Conservation (phyloP, 2,113 vertebrate genomes). For the Echinops telfairi region DNA sequence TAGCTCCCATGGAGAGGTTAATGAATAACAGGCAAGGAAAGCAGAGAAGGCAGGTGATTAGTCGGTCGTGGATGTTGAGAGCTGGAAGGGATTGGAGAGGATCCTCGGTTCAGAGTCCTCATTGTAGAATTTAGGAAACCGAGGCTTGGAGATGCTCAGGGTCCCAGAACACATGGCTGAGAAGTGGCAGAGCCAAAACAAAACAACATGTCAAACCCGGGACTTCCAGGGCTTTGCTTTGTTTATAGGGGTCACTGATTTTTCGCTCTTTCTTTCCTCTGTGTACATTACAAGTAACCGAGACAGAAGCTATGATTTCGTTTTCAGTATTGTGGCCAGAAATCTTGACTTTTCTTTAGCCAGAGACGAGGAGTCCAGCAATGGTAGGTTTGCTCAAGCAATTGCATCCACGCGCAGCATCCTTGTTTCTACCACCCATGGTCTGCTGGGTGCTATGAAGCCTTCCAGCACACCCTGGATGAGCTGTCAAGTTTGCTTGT, state of each 20-base stretch:
- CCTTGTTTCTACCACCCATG: not conserved
- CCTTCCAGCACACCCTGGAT: not conserved
- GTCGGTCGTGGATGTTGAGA: conserved; percentile 5
- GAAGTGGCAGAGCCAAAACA: not conserved
- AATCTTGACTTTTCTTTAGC: not conserved
- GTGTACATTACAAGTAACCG: not conserved
- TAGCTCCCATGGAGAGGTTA: conserved; percentile 59
- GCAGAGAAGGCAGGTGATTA: conserved; percentile 32
- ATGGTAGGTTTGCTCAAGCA: not conserved
- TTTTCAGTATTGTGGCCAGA: conserved; percentile 28
- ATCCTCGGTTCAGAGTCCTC: not conserved
- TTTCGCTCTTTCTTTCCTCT: not conserved
- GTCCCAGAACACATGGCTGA: not conserved
- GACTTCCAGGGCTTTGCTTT: not conserved
- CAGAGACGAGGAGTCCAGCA: not conserved
- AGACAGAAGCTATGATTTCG: not conserved
- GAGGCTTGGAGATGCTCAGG: not conserved
- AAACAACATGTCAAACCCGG: not conserved
- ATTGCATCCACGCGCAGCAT: not conserved
- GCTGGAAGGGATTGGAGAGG: not conserved
- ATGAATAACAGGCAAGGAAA: conserved; percentile 56
- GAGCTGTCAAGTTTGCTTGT: not conserved
- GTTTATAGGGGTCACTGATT: not conserved
- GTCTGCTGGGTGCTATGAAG: not conserved
- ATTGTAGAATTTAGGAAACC: not conserved